Evolutionary conservation across 2,888 invertebrate species (phyloP), one percentile per base, ranked within the genome.

Genomic region (Ormyrus rosae): DNA sequence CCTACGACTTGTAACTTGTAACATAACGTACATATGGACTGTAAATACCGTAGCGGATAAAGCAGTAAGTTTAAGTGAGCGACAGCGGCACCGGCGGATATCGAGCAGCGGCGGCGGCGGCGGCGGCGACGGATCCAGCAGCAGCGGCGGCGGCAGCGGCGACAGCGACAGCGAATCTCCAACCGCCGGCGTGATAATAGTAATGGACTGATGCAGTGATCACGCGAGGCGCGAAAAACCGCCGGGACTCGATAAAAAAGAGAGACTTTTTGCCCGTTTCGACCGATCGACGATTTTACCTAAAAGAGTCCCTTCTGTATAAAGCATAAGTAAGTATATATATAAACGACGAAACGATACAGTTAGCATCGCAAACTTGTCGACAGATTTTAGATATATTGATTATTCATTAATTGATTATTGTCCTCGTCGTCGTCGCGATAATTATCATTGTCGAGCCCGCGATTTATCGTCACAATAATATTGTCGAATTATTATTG

Each of bases 31-130:
- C 90, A 90, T 90, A 90, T 88, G 88, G 86, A 90, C 85, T 90
- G 90, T 90, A 90, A 90, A 90, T 90, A 90, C 88, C 88, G 87
- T 90, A 90, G 87, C 89, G 88, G 89, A 88, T 90, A 88, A 85
- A 76, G 67, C 83, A 85, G 85, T 86, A 86, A 86, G 86, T 87
- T 77, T 86, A 85, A 87, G 87, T 86, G 88, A 89, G 34, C 34
- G 4, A 3, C 34, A 0, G 34, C 34, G 34, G 34, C 34, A 3
- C 0, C 34, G 34, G 34, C 19, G 19, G 19, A 19, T 19, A 19
- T 19, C 19, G 19, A 19, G 19, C 19, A 19, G 19, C 19, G 19
- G 19, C 19, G 19, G 19, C 19, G 19, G 1, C 19, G 19, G 19
- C 19, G 19, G 19, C 19, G 19, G 1, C 19, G 19, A 2, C 19